Base-by-base conservation (phyloP, 2,113 vertebrate genomes). In the Nibea albiflora region DNA sequence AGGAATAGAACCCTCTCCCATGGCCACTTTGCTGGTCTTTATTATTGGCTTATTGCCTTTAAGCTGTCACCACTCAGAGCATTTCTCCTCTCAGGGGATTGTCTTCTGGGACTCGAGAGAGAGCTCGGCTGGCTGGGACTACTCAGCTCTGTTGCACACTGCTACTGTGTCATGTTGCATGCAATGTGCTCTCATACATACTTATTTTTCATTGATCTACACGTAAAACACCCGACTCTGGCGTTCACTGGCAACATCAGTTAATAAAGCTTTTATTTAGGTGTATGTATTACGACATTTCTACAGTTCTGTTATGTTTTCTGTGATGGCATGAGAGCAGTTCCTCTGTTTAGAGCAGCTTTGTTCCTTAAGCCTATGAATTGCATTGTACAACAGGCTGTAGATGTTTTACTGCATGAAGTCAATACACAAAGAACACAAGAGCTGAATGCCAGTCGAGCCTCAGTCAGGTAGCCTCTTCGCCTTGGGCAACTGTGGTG, bases 31-130 rank as follows among this genome's bases (percentile, higher is more conserved):
- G 82, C 90, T 82, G 88, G 78, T 92, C 89, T 94, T 90, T 92
- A 91, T 93, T 93, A 92, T 93, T 90, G 92, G 92, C 91, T 92
- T 92, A 91, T 93, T 93, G 92, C 94, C 93, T 91, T 90, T 90
- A 87, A 94, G 89, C 91, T 93, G 92, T 94, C 94, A 93, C 90
- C 91, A 90, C 90, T 93, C 87, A 84, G 82, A 93, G 88, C 89
- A 77, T 84, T 90, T 80, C 85, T 61, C 22, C 91, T 92, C 91
- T 92, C 91, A 57, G 73, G 93, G 94, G 92, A 92, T 76, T 67
- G 81, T 90, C 91, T 91, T 88, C 35, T 80, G 91, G 93, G 90
- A 92, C 85, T 91, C 35, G 35, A 39, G 50, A 76, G 77, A 82
- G 81, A 87, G 85, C 84, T 86, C 63, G 73, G 78, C 85, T 86